Evolutionary conservation across 2,113 vertebrate species (phyloP), one percentile per base, ranked within the genome.

Genomic region (Dicaeum eximium): DNA sequence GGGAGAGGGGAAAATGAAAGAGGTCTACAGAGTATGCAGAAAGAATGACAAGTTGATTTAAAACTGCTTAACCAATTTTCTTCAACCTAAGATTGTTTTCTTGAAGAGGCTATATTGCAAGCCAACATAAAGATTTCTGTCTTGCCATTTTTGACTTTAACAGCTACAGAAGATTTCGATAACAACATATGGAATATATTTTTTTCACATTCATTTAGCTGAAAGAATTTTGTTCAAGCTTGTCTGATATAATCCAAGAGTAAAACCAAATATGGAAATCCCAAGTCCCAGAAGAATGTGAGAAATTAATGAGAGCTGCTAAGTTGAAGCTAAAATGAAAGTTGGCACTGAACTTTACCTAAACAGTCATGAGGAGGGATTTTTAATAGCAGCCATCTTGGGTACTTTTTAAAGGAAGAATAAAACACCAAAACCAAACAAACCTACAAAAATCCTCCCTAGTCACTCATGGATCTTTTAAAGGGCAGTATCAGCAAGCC

Each of bases 211-310:
- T 93, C 72, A 56, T 88, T 90, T 90, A 88, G 60, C 77, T 86
- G 92, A 86, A 95, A 72, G 33, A 42, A 66, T 90, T 90, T 93
- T 78, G 47, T 83, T 94, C 82, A 78, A 93, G 48, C 80, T 90
- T 93, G 73, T 86, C 72, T 95, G 86, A 91, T 85, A 95, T 84
- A 92, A 92, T 84, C 79, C 92, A 92, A 93, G 60, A 78, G 47
- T 67, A 86, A 94, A 95, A 93, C 92, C 92, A 94, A 96, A 95
- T 96, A 95, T 90, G 91, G 95, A 94, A 95, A 88, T 93, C 60
- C 56, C 78, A 79, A 88, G 60, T 61, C 44, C 45, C 64, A 92
- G 42, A 92, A 94, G 64, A 90, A 88, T 70, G 51, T 62, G 80
- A 92, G 75, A 96, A 90, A 90, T 90, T 97, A 90, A 94, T 74